Percentiles rank a stretch among this genome's conserved stretches.
phyloP scores from a whole-genome alignment of 2,797 vertebrate genomes.

The Aphelocoma californica region DNA sequence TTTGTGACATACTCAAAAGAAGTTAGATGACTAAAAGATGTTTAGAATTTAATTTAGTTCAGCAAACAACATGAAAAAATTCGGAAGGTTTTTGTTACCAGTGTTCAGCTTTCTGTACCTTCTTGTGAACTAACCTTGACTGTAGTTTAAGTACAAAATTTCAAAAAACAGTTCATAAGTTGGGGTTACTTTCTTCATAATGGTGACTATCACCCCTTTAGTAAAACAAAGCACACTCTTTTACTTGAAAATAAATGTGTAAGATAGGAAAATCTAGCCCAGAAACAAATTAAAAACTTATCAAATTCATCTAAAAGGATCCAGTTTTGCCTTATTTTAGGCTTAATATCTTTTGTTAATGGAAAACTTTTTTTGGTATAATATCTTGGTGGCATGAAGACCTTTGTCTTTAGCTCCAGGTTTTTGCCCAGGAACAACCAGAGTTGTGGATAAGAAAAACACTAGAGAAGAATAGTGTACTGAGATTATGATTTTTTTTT shows the following conservation, averaged over 20 bases:
- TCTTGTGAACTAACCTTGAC: neutral
- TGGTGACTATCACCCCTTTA: neutral
- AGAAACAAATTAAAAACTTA: neutral
- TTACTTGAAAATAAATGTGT: neutral
- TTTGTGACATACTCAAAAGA: neutral
- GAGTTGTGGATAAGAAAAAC: neutral
- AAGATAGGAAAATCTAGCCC: neutral
- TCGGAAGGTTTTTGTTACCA: neutral
- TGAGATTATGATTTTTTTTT: neutral
- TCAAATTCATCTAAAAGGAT: neutral
- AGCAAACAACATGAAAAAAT: neutral
- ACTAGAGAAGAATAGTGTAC: neutral
- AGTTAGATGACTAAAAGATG: neutral
- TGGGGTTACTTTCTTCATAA: neutral
- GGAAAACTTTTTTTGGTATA: neutral
- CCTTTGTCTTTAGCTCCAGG: neutral
- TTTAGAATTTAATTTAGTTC: neutral
- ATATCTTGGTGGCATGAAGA: neutral
- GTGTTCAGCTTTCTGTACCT: neutral
- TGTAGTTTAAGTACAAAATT: neutral
- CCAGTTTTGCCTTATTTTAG: neutral
- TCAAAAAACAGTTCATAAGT: neutral
- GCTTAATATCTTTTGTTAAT: neutral
- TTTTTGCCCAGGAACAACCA: neutral
- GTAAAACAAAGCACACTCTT: neutral